Conservation (phyloP, 2,113 vertebrate genomes). For the Orientallactaga bullata region DNA sequence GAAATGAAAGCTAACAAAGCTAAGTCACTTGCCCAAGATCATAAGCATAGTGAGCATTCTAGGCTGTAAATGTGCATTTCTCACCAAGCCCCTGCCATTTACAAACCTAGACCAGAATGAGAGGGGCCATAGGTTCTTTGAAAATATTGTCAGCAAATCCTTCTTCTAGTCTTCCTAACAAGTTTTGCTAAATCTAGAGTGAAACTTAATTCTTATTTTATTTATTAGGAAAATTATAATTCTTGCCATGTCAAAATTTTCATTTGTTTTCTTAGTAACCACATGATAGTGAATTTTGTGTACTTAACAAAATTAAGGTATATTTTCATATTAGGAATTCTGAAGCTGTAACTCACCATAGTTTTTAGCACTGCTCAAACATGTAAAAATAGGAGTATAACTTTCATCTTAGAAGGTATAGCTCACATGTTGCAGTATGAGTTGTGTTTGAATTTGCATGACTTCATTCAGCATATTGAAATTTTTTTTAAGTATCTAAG, state of each 20-base stretch:
- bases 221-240: constrained; percentile 23
- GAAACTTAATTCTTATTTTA: neutral
- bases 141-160: constrained; percentile 29
- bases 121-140: neutral
- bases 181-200: neutral
- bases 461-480: neutral
- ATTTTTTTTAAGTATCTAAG: constrained; percentile 35
- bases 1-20: neutral
- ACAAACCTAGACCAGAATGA: neutral
- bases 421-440: neutral
- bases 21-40: neutral
- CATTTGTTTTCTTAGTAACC: neutral
- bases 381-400: neutral
- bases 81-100: neutral
- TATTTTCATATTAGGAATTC: constrained; percentile 4
- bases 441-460: constrained; percentile 4
- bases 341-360: neutral
- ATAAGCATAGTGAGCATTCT: neutral
- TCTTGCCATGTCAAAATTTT: neutral
- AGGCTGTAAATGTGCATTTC: neutral
- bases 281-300: neutral
- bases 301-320: neutral
- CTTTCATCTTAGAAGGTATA: neutral
- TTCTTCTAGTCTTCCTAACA: neutral
- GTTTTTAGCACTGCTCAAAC: neutral